Conservation (phyloP, 1,140 invertebrate species). For the Melanaphis sacchari region DNA sequence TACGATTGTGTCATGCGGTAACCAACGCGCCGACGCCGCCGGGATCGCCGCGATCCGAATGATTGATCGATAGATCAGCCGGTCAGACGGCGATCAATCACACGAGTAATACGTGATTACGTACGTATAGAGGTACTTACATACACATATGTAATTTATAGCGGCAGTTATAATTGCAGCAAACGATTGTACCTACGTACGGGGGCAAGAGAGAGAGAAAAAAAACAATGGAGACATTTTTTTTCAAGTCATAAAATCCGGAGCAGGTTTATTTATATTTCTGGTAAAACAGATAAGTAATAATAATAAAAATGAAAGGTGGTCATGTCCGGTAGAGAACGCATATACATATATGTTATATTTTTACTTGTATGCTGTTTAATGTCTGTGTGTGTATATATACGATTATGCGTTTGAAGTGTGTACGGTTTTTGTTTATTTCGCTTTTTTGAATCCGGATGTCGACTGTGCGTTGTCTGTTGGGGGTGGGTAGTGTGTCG, state of each 20-base stretch:
- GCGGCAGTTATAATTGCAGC: slow-evolving; percentile 20
- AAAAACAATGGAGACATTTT: slow-evolving; percentile 19
- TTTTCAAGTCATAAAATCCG: neutral
- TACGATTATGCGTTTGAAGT: neutral
- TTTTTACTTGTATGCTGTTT: neutral
- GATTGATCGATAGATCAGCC: slow-evolving; percentile 48
- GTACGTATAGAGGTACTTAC: neutral
- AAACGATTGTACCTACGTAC: neutral
- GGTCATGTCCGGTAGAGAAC: neutral
- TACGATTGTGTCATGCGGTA: slow-evolving; percentile 48
- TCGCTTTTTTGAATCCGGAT: neutral
- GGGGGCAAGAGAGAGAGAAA: neutral
- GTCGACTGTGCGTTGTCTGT: neutral
- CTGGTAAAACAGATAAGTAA: neutral
- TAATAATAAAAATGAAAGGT: neutral
- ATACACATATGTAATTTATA: slow-evolving; percentile 21
- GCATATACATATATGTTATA: neutral
- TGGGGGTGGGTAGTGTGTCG: neutral
- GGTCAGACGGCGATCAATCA: slow-evolving; percentile 52
- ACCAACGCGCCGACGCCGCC: slow-evolving; percentile 39
- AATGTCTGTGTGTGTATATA: neutral
- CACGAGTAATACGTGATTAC: neutral
- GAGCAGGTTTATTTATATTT: neutral
- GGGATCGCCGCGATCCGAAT: slow-evolving; percentile 36
- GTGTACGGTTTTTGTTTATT: neutral